Conservation (phyloP, 2,113 vertebrate genomes). For the Thamnaconus septentrionalis region DNA sequence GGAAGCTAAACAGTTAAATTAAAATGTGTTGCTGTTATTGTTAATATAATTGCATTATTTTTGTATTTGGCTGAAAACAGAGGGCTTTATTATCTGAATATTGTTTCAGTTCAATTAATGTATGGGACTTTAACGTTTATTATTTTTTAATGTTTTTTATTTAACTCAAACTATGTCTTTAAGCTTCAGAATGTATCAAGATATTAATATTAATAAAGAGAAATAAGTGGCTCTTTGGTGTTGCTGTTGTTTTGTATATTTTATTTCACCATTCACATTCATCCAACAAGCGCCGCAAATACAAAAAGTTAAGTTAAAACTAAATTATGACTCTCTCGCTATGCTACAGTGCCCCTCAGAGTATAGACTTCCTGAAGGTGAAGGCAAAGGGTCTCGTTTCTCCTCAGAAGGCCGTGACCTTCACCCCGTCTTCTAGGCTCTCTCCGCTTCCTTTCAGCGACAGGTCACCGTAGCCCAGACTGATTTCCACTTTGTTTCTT, state of each 20-base stretch:
- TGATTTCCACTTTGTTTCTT: slow-evolving; percentile 81
- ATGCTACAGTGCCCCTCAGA: slow-evolving; percentile 3
- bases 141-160: too few relatives aligned
- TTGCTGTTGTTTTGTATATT: slow-evolving; percentile 13
- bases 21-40: too few relatives aligned
- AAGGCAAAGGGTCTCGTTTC: slow-evolving; percentile 16
- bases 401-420: slow-evolving; percentile 63
- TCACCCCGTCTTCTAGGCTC: slow-evolving; percentile 19
- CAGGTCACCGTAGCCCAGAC: slow-evolving; percentile 36
- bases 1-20: too few relatives aligned
- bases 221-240: slow-evolving; percentile 10
- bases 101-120: too few relatives aligned
- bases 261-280: neutral
- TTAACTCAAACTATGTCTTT: too few relatives aligned
- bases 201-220: slow-evolving; percentile 55
- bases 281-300: neutral
- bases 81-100: too few relatives aligned
- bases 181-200: slow-evolving; percentile 10
- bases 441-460: slow-evolving; percentile 38
- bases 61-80: too few relatives aligned
- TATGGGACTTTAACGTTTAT: too few relatives aligned
- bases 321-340: slow-evolving; percentile 21
- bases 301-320: slow-evolving; percentile 8
- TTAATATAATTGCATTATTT: too few relatives aligned
- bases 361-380: slow-evolving; percentile 48